A percentile compares a stretch with the other conserved stretches of the same genome.
phyloP scores from a whole-genome alignment of 2,888 invertebrate genomes.

The Pteria penguin region DNA sequence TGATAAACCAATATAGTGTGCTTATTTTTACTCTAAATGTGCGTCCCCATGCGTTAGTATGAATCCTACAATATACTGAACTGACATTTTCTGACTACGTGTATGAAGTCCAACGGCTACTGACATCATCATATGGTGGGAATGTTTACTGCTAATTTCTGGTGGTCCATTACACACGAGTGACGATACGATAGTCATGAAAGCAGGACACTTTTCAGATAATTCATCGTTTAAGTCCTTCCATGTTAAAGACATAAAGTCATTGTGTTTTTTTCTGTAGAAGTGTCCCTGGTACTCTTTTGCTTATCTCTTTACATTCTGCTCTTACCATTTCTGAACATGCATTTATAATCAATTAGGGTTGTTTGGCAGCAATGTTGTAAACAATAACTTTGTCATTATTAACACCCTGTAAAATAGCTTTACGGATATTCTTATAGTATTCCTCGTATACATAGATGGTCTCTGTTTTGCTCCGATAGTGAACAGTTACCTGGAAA shows the following conservation, averaged over 20 bases:
- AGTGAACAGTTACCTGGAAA: conserved; percentile 5
- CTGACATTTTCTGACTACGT: conserved; percentile 7
- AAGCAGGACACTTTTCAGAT: not conserved
- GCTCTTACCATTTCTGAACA: not conserved
- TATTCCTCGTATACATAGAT: not conserved
- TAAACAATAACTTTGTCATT: not conserved
- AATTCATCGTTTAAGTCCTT: not conserved
- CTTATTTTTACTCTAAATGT: not conserved
- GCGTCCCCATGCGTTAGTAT: conserved; percentile 3
- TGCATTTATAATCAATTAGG: not conserved
- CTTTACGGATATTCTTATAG: not conserved
- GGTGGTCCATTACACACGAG: not conserved
- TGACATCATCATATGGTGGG: not conserved
- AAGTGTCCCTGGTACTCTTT: not conserved
- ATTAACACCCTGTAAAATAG: not conserved
- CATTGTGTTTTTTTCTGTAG: not conserved
- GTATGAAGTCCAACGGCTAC: not conserved
- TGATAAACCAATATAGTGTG: not conserved
- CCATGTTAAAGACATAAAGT: not conserved
- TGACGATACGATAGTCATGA: not conserved
- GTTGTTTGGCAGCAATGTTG: not conserved
- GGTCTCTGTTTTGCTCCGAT: conserved; percentile 11
- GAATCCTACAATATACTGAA: conserved; percentile 12
- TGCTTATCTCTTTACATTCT: not conserved
- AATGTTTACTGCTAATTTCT: not conserved